Evolutionary conservation across 2,888 invertebrate species (phyloP).

Genomic region (Netelia melanura): DNA sequence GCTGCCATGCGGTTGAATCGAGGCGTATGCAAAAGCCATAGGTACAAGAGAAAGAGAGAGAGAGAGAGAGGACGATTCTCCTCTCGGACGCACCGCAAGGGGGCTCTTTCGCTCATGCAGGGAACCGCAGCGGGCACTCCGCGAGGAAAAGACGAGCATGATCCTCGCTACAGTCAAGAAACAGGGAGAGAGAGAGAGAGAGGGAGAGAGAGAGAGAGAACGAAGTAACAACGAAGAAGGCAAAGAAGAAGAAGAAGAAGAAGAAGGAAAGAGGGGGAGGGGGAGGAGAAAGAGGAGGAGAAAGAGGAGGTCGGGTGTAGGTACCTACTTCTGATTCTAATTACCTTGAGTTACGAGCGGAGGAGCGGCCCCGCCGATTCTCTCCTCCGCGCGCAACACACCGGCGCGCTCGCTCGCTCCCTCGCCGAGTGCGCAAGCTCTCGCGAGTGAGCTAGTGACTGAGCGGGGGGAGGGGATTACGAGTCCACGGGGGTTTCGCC

Average conservation of each 20-base stretch:
- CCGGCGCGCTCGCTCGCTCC: not conserved
- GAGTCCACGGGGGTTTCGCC: constrained; percentile 61
- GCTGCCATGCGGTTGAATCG: constrained; percentile 43
- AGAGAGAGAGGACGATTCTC: not conserved
- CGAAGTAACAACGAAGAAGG: constrained; percentile 24
- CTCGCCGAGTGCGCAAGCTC: no score
- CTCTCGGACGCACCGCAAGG: constrained; percentile 42
- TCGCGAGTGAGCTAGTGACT: no score
- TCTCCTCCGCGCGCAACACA: constrained; percentile 40
- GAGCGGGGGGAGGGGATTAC: not conserved
- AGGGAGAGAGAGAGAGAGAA: constrained; percentile 1
- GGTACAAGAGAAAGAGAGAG: constrained; percentile 10
- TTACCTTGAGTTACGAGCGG: constrained; percentile 72
- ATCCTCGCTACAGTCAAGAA: constrained; percentile 2
- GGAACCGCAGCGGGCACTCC: constrained; percentile 30
- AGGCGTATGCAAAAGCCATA: constrained; percentile 48
- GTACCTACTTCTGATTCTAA: constrained; percentile 71
- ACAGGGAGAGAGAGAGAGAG: not conserved
- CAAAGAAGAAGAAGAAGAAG: constrained; percentile 13
- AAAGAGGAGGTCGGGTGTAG: constrained; percentile 68
- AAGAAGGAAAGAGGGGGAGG: constrained; percentile 9
- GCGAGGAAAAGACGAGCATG: constrained; percentile 13
- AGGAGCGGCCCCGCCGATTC: constrained; percentile 69
- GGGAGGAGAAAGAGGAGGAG: constrained; percentile 36
- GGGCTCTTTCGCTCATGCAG: constrained; percentile 6